phyloP scores from a whole-genome alignment of 2,888 invertebrate genomes.

The Acleris holmiana region DNA sequence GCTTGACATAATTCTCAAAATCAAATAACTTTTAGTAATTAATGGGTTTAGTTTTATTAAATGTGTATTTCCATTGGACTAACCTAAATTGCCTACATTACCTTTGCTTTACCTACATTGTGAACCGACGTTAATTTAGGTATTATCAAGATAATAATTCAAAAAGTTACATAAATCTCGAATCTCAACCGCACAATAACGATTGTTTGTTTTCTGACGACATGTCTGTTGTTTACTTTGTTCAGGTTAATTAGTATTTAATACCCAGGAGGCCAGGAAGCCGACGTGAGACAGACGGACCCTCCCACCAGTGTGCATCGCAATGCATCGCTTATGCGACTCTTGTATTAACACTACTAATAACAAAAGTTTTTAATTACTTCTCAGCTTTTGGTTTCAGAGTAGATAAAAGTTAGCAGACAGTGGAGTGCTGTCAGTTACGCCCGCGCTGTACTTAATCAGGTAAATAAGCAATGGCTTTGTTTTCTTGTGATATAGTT shows the following conservation, averaged over 20 bases:
- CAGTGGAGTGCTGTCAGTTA: not conserved
- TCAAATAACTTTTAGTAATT: no score
- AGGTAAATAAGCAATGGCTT: not conserved
- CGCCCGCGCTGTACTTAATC: slow-evolving; percentile 1
- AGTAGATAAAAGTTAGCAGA: slow-evolving; percentile 10
- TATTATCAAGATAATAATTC: no score
- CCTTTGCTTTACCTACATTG: no score
- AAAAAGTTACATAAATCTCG: no score
- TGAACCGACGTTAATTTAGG: no score
- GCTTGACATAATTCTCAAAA: no score
- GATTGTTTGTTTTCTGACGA: not conserved
- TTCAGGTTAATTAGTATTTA: not conserved
- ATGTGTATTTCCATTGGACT: no score
- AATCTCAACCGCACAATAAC: no score
- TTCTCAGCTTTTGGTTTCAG: slow-evolving; percentile 8
- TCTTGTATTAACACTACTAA: slow-evolving; percentile 23
- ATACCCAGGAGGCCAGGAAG: not conserved
- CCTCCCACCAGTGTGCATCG: slow-evolving; percentile 15
- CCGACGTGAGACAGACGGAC: slow-evolving; percentile 25
- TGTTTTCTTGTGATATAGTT: not conserved
- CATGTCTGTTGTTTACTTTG: not conserved
- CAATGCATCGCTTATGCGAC: slow-evolving; percentile 30
- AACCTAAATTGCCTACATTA: no score
- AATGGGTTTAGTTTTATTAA: no score
- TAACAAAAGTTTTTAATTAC: slow-evolving; percentile 33